Conservation (phyloP, 2,888 invertebrate species). For the Stenurella melanura region DNA sequence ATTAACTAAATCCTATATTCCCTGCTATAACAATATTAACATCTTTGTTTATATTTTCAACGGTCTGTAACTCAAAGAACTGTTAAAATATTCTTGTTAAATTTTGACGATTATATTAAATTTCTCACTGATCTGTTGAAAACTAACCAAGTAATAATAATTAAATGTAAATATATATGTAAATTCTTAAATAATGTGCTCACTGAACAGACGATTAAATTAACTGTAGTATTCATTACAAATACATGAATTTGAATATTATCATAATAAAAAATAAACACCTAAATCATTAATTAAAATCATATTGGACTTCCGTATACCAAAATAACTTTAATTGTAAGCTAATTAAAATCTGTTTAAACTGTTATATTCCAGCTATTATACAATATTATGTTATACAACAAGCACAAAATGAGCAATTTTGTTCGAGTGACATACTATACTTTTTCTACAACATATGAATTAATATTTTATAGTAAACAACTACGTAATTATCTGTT, state of each 20-base stretch:
- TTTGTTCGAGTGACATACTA: too few relatives aligned
- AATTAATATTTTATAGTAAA: too few relatives aligned
- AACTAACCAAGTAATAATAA: background rate
- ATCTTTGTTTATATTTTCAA: too few relatives aligned
- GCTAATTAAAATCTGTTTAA: background rate
- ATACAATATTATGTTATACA: too few relatives aligned
- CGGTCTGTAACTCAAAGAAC: too few relatives aligned
- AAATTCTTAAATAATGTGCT: background rate
- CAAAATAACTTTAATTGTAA: background rate
- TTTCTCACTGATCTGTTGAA: background rate
- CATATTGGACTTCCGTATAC: background rate
- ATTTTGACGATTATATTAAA: too few relatives aligned
- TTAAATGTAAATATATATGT: background rate
- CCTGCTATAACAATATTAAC: too few relatives aligned
- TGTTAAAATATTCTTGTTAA: too few relatives aligned
- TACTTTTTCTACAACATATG: too few relatives aligned
- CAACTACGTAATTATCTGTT: too few relatives aligned
- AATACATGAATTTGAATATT: background rate
- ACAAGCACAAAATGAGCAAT: too few relatives aligned
- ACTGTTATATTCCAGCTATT: background rate
- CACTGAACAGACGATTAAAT: background rate
- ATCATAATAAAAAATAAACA: background rate
- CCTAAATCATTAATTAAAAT: background rate
- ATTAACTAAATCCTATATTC: too few relatives aligned
- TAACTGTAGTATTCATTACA: constrained; percentile 1